A percentile compares a stretch with the other conserved stretches of the same genome.
These are phyloP conservation scores for Grallaria varia DNA, from an alignment of 2,113 vertebrate species.

Conservation along the genomic window DNA sequence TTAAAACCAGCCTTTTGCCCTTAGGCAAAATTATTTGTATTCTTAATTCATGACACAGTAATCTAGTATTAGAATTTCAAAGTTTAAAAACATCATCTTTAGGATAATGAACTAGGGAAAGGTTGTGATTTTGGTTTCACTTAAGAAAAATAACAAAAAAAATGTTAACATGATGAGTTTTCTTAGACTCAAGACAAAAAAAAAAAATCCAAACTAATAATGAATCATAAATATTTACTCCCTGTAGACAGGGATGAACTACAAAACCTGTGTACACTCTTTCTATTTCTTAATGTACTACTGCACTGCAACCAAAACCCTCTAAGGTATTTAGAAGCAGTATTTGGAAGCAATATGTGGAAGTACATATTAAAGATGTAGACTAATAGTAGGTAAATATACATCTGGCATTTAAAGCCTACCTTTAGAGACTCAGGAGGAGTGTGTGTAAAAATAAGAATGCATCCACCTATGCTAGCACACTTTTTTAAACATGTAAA, in stretches of 20 bases:
- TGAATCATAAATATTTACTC: neutral
- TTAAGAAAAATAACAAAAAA: neutral
- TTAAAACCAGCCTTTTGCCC: neutral
- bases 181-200: neutral
- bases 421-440: neutral
- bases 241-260: neutral
- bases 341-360: neutral
- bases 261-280: neutral
- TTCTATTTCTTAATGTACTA: neutral
- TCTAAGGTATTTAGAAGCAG: neutral
- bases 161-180: neutral
- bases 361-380: neutral
- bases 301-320: neutral
- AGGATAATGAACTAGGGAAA: neutral
- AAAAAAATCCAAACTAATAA: neutral
- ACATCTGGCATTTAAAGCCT: neutral
- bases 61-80: neutral
- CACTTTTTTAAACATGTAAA: neutral
- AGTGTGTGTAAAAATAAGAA: neutral
- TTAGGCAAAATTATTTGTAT: neutral
- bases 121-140: neutral
- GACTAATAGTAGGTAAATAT: neutral
- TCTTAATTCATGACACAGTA: neutral
- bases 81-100: neutral
- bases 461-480: neutral